Evolutionary conservation across 2,113 vertebrate species (phyloP).

Genomic region (Spilogale gracilis): DNA sequence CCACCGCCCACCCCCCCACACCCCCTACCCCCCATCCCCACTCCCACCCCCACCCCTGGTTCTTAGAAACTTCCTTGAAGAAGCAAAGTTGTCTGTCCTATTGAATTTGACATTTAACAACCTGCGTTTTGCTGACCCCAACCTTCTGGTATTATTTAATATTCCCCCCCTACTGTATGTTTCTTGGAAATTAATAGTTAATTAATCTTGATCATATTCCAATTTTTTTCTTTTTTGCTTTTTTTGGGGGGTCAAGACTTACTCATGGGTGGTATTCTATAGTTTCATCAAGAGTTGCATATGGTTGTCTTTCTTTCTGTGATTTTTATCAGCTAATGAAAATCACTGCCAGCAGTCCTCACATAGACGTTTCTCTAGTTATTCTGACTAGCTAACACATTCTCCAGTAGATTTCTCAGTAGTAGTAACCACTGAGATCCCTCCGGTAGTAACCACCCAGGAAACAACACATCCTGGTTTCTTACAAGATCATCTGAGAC

Average conservation of each 20-base stretch:
- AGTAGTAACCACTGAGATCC: too few relatives aligned
- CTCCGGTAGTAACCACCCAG: neutral
- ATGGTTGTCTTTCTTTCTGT: slow-evolving; percentile 6
- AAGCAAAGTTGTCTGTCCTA: neutral
- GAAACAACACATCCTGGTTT: neutral
- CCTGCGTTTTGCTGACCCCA: neutral
- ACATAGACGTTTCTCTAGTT: neutral
- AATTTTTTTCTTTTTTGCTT: neutral
- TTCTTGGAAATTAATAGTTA: neutral
- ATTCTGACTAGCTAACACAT: neutral
- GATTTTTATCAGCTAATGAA: slow-evolving; percentile 25
- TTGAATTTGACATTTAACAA: neutral
- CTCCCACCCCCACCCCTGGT: neutral
- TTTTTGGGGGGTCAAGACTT: neutral
- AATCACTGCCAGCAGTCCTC: neutral
- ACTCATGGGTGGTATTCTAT: neutral
- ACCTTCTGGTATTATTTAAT: neutral
- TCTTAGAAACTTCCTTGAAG: slow-evolving; percentile 8
- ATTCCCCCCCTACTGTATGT: neutral
- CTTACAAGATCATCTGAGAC: neutral
- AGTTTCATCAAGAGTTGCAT: slow-evolving; percentile 25
- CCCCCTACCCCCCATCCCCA: neutral
- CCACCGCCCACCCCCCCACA: neutral
- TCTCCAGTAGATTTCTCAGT: neutral
- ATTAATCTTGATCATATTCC: neutral